These are phyloP conservation scores for Palythoa grandiflora DNA, from an alignment of 92 coral and sea anemone species.

Conservation along the genomic window DNA sequence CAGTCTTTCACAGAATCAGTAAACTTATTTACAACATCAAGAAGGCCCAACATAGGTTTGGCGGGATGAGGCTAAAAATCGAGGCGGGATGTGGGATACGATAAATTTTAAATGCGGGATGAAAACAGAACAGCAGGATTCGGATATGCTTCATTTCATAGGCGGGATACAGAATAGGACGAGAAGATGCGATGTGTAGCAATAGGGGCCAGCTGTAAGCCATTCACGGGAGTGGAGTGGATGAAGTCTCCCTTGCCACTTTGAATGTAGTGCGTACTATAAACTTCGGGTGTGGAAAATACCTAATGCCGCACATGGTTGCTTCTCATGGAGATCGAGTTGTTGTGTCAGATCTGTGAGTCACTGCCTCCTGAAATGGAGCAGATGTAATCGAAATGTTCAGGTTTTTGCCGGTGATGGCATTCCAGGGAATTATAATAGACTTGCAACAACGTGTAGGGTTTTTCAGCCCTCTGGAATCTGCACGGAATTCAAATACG, in stretches of 20 bases:
- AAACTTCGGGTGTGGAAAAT: not conserved
- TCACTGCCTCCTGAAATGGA: constrained; percentile 56
- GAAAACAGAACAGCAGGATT: no score
- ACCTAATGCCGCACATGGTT: constrained; percentile 23
- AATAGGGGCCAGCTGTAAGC: constrained; percentile 23
- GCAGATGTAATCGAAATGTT: constrained; percentile 8
- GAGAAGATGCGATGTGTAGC: constrained; percentile 8
- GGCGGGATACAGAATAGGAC: no score
- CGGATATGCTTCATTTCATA: no score
- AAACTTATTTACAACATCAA: no score
- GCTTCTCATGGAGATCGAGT: constrained; percentile 5
- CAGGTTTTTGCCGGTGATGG: constrained; percentile 48
- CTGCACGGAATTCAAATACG: not conserved
- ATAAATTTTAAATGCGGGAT: no score
- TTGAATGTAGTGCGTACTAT: constrained; percentile 19
- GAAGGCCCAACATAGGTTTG: no score
- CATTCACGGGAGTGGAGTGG: constrained; percentile 15
- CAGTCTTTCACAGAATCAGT: no score
- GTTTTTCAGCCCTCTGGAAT: constrained; percentile 37
- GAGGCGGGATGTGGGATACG: no score
- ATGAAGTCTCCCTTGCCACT: constrained; percentile 34
- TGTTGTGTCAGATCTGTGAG: constrained; percentile 39
- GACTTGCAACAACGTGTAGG: constrained; percentile 42
- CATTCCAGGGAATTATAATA: constrained; percentile 48
- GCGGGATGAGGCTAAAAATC: no score